Evolutionary conservation across 2,113 vertebrate species (phyloP), one percentile per base, ranked within the genome.

Genomic region (Pycnonotus jocosus): DNA sequence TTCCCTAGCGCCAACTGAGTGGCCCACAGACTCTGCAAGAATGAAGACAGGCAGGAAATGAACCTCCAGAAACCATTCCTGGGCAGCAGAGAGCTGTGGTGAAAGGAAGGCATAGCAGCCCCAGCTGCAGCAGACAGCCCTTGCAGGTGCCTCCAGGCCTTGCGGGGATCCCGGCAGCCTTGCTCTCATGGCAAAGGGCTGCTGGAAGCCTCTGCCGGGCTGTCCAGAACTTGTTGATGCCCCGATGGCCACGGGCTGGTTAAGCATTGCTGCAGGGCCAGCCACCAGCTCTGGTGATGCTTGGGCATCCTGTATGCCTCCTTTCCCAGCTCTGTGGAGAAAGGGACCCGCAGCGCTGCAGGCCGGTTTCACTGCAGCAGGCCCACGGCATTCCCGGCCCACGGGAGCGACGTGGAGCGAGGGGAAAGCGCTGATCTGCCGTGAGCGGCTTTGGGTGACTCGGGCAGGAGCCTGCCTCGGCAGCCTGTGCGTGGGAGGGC

Each of bases 201-300:
- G 0, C 69, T 71, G 69, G 44, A 47, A 61, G 30, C 1, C 0
- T 1, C 11, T 11, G 31, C 27, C 30, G 35, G 30, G 4, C 22
- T 24, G 18, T 6, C 44, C 58, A 31, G 54, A 15, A 6, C 19
- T 31, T 17, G 14, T 7, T 0, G 1, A 1, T 62, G 42, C n/a
- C 13, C 42, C 48, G 1, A 0, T 2, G 7, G 74, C 72, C n/a
- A 0, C 0, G 25, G 38, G 64, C 35, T 6, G 53, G 16, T 5
- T 37, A 71, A 5, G 16, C 3, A 0, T 21, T 1, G 4, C 73
- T 11, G 13, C 14, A 6, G 30, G 38, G 7, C 18, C 37, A 14
- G 45, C n/a, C 27, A 2, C 27, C 50, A 10, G 30, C 42, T 30
- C 30, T 10, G 48, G 51, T 0, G 3, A 2, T 37, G 69, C 54